Base-by-base conservation (phyloP, 1,140 invertebrate species). In the Leptopilina clavipes region DNA sequence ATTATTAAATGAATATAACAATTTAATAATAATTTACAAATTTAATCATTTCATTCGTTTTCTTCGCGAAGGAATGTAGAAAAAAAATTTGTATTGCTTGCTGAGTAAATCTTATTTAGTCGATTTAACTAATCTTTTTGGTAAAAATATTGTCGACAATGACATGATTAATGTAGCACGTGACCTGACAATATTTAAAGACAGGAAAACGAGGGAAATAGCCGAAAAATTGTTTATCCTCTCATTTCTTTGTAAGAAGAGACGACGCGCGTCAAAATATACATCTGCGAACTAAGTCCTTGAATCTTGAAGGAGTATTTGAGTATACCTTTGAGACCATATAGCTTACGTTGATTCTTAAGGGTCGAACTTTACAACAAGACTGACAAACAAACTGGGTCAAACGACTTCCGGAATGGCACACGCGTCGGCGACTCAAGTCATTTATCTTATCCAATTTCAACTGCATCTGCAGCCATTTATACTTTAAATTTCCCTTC, bases 231-330 rank as follows among this genome's bases (percentile, higher is more conserved):
- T 72, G 56, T 75, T 79, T 71, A 71, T 59, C 70, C 76, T 80
- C 78, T 81, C 76, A 2, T 22, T 31, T 17, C 6, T 8, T 19
- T 43, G n/a, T 31, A 72, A 59, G 37, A 19, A 54, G 74, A 81
- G 45, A 78, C 84, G 73, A 81, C 75, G 79, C 75, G 79, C 77
- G 80, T 84, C 79, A 86, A 85, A 89, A 87, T 89, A 89, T 86
- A 87, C 86, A 88, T 87, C 86, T 88, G 86, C 80, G 79, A 81
- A 75, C 76, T 81, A 79, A 77, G 80, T 81, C 77, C 80, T 86
- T 74, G 79, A 77, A 76, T 81, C 75, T 78, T 86, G 75, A 78
- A 82, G 81, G 80, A 83, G 80, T 82, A 81, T 79, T 80, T 7
- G 37, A 40, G 76, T 80, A 74, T 78, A 81, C 76, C 82, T 85